These are phyloP conservation scores for Polypterus senegalus DNA, from an alignment of 2,113 vertebrate species.

Conservation along the genomic window DNA sequence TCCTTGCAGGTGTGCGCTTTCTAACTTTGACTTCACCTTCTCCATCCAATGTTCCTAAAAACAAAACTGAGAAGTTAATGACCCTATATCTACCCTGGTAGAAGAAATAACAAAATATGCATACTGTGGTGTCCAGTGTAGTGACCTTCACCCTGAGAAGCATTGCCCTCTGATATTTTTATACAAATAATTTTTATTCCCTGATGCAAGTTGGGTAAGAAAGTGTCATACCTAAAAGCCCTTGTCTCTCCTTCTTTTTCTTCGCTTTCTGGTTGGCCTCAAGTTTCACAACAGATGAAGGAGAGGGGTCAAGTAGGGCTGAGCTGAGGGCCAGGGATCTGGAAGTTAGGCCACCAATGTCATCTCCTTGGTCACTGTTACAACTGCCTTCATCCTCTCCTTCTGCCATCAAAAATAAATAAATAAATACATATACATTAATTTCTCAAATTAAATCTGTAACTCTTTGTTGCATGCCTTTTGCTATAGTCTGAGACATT, in stretches of 20 bases:
- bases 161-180: too few relatives aligned
- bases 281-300: constrained; percentile 86
- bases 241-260: constrained; percentile 90
- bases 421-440: not conserved
- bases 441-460: too few relatives aligned
- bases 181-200: too few relatives aligned
- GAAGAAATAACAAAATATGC: too few relatives aligned
- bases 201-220: too few relatives aligned
- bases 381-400: constrained; percentile 61
- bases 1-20: constrained; percentile 45
- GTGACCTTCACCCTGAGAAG: too few relatives aligned
- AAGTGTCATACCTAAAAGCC: constrained; percentile 62
- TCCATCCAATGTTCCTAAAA: not conserved
- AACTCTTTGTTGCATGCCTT: too few relatives aligned
- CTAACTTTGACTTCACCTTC: constrained; percentile 86
- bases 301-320: constrained; percentile 67
- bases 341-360: constrained; percentile 33
- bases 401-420: constrained; percentile 36
- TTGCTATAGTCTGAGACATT: too few relatives aligned
- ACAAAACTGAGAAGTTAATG: too few relatives aligned
- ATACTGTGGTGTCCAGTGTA: too few relatives aligned
- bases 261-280: constrained; percentile 93
- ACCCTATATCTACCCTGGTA: too few relatives aligned
- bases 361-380: constrained; percentile 67
- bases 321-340: constrained; percentile 44